Conservation (phyloP, 2,888 invertebrate genomes). For the Thumatha senex region DNA sequence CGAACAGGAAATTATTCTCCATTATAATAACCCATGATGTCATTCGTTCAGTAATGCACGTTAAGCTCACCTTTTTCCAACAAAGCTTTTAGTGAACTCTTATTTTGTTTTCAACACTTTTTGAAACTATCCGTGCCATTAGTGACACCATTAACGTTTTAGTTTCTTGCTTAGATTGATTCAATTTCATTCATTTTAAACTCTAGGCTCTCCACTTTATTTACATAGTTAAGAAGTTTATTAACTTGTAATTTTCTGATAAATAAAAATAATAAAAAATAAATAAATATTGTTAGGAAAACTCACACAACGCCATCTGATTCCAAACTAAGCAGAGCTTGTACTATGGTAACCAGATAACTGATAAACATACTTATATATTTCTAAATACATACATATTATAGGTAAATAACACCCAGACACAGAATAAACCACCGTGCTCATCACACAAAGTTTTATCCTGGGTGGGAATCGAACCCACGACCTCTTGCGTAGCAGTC, state of each 20-base stretch:
- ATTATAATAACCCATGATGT: slow-evolving; percentile 58
- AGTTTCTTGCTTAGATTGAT: slow-evolving; percentile 30
- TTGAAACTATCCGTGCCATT: slow-evolving; percentile 37
- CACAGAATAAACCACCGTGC: too few relatives aligned
- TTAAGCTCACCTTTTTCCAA: slow-evolving; percentile 42
- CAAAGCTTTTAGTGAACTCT: slow-evolving; percentile 49
- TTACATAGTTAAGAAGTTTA: not conserved
- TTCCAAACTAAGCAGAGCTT: too few relatives aligned
- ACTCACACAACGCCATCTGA: too few relatives aligned
- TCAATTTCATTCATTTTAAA: slow-evolving; percentile 21
- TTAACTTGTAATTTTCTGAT: not conserved
- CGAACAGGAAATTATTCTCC: slow-evolving; percentile 65
- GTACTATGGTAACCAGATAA: too few relatives aligned
- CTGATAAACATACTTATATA: too few relatives aligned
- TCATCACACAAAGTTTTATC: too few relatives aligned
- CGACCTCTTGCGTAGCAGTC: too few relatives aligned
- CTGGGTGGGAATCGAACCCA: too few relatives aligned
- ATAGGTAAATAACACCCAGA: too few relatives aligned
- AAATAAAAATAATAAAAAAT: too few relatives aligned
- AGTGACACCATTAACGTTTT: slow-evolving; percentile 45
- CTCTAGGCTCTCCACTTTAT: slow-evolving; percentile 9
- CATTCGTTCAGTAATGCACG: slow-evolving; percentile 51
- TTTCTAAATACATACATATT: too few relatives aligned
- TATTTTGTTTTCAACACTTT: slow-evolving; percentile 44
- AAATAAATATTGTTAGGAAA: too few relatives aligned